Evolutionary conservation across 2,888 invertebrate species (phyloP).

Genomic region (Sarcophaga variegata): DNA sequence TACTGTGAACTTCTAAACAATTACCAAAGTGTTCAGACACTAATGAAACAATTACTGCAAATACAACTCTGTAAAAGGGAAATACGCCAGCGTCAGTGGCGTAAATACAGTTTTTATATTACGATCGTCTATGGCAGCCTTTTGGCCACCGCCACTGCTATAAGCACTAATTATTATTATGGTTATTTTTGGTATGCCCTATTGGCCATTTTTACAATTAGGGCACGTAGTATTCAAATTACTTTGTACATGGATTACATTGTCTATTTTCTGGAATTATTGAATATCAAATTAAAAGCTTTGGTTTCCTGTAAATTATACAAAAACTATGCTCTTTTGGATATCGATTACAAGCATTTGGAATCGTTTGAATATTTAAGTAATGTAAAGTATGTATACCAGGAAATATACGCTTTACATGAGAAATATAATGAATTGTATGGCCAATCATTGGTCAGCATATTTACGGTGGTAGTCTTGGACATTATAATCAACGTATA

Average conservation of each 20-base stretch:
- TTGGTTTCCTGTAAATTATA: conserved; percentile 69
- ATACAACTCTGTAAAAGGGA: conserved; percentile 46
- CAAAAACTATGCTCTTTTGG: conserved; percentile 62
- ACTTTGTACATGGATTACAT: conserved; percentile 66
- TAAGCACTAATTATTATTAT: conserved; percentile 44
- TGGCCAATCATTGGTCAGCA: conserved; percentile 74
- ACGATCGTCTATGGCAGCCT: conserved; percentile 54
- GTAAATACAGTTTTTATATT: conserved; percentile 50
- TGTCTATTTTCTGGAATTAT: conserved; percentile 69
- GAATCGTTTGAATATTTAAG: conserved; percentile 74
- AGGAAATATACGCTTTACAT: conserved; percentile 72
- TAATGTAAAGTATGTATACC: conserved; percentile 73
- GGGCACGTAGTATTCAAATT: conserved; percentile 64
- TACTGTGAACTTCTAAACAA: conserved; percentile 72
- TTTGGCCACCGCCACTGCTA: conserved; percentile 22
- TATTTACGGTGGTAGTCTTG: conserved; percentile 74
- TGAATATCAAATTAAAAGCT: conserved; percentile 71
- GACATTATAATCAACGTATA: conserved; percentile 74
- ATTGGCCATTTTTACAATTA: conserved; percentile 54
- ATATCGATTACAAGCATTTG: conserved; percentile 71
- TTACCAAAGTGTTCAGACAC: conserved; percentile 64
- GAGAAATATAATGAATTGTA: conserved; percentile 71
- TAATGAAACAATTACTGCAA: conserved; percentile 55
- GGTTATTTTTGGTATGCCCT: conserved; percentile 68
- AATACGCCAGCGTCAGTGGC: conserved; percentile 52